Evolutionary conservation across 1,140 invertebrate genomes (phyloP), one percentile per base, ranked within the genome.

Genomic region (Drosophila pseudoobscura): DNA sequence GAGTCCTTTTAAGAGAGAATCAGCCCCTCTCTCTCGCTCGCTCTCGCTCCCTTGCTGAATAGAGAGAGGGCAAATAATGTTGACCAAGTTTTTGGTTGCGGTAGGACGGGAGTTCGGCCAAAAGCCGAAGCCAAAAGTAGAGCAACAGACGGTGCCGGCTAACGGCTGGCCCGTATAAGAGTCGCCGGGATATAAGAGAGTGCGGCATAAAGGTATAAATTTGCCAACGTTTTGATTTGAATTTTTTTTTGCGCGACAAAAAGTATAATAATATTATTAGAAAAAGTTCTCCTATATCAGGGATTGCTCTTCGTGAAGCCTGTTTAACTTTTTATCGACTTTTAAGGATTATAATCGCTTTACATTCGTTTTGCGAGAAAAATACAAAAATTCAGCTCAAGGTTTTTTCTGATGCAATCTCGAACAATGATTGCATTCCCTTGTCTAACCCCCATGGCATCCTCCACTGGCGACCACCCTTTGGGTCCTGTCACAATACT

Each of bases 81-180:
- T 80, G 68, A 87, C 82, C 68, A 80, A 85, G 57, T 80, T 85
- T 84, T 57, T n/a, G 29, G 56, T 84, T 84, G 80, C 39, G 82
- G 80, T 84, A 84, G 82, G 82, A 59, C 80, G 59, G 35, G 35
- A 45, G 35, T 39, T 39, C 26, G 15, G 43, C 20, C 7, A 26
- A 29, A 26, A 55, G 20, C 39, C 75, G 62, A 73, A 61, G 15
- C 22, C 44, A 47, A 49, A 77, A 80, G 57, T 87, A 44, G 77
- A 84, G 77, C 80, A 80, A 85, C 80, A 73, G 71, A 49, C 43
- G 17, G 57, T 45, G 49, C 70, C 79, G 75, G 75, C 61, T 50
- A 20, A 7, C 26, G 47, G 41, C 29, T 7, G 43, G 20, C 11
- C 11, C 5, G 71, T 80, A 80, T 80, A 80, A 80, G 77, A 80